Base-by-base conservation (phyloP, 1,140 invertebrate genomes). In the Portunus trituberculatus region DNA sequence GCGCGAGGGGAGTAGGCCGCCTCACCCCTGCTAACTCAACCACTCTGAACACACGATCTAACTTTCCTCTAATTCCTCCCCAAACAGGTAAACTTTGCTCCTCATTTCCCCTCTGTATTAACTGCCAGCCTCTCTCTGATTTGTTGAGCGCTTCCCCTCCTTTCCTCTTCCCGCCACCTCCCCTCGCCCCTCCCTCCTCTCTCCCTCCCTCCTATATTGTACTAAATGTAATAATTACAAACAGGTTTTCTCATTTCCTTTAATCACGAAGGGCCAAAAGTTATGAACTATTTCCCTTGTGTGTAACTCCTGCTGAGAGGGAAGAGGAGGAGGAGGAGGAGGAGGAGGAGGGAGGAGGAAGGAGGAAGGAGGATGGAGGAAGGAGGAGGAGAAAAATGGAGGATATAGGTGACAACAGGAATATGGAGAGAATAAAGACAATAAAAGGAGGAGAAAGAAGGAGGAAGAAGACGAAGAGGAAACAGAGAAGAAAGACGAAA, bases 141-240 rank as follows among this genome's bases (percentile, higher is more conserved):
- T 93, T 93, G 84, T 83, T 45, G 29, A 93, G 84, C 14, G 20
- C 46, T 25, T 14, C 84, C 25, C 32, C 92, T 32, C 83, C 25
- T 28, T 39, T 8, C 32, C 92, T 32, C 59, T 84, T 59, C 46
- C 32, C 25, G 14, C 14, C 25, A 8, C 8, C 39, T 83, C 59
- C 12, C 52, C 28, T 6, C 29, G 7, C 4, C 92, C 39, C 82
- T 76, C 45, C 29, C 31, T 25, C n/a, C 82, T 45, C 82, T 3
- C 82, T 12, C 16, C 39, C 82, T 45, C 92, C 46, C 39, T 29
- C 76, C 31, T 82, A 86, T 16, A 82, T 86, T 46, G 29, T 93
- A 93, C 92, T 46, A 88, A 83, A 88, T 31, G n/a, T 48, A 93
- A 93, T 93, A 93, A 88, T 39, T 93, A 52, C 83, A 93, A 93